Conservation (phyloP, 2,113 vertebrate genomes). For the Embiotoca jacksoni region DNA sequence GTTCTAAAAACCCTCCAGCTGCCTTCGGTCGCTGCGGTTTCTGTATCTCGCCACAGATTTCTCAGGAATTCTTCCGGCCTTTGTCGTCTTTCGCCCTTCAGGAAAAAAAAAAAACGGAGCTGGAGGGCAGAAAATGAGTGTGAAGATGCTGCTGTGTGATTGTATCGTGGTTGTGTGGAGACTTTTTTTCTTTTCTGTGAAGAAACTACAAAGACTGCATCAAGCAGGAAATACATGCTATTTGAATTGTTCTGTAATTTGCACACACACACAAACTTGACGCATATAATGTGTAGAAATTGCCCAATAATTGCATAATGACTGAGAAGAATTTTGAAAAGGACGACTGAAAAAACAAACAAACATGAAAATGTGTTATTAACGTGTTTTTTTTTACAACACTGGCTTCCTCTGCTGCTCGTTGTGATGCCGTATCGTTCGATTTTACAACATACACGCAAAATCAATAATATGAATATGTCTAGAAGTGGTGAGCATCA, state of each 20-base stretch:
- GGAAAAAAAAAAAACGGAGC: background rate
- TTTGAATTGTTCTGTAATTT: background rate
- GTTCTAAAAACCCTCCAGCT: slow-evolving; percentile 47
- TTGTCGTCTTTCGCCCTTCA: background rate
- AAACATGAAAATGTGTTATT: too few relatives aligned
- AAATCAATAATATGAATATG: too few relatives aligned
- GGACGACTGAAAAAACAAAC: too few relatives aligned
- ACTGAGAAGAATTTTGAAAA: background rate
- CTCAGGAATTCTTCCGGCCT: background rate
- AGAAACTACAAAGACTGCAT: background rate
- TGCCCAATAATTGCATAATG: background rate
- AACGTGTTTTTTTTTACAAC: too few relatives aligned
- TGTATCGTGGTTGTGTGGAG: background rate
- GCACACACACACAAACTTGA: background rate
- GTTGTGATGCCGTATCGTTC: too few relatives aligned
- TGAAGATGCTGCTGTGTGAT: background rate
- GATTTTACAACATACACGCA: too few relatives aligned
- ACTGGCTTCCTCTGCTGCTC: too few relatives aligned
- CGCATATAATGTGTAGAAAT: background rate
- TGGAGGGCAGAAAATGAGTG: slow-evolving; percentile 3
- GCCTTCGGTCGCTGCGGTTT: slow-evolving; percentile 54
- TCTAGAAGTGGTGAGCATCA: too few relatives aligned
- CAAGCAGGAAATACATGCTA: background rate
- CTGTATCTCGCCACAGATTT: slow-evolving; percentile 24
- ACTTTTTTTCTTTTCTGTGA: background rate